These are phyloP conservation scores for Grapholita molesta DNA, from an alignment of 1,140 invertebrate species.

Conservation along the genomic window DNA sequence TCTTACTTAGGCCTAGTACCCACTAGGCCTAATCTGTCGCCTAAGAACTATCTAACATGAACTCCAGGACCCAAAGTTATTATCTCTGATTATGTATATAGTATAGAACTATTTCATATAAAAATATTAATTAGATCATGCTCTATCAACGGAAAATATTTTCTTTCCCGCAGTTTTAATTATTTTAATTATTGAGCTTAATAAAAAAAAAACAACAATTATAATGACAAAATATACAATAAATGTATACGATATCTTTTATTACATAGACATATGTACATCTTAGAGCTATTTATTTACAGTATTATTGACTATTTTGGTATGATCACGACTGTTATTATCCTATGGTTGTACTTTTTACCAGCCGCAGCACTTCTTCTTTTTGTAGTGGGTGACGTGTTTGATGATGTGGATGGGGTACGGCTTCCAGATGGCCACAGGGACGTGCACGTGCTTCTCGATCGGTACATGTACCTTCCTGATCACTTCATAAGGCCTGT, in stretches of 20 bases:
- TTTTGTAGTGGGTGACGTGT: constrained; percentile 70
- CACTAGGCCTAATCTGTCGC: too few relatives aligned
- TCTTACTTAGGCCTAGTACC: too few relatives aligned
- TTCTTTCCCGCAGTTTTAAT: too few relatives aligned
- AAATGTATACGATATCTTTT: constrained; percentile 41
- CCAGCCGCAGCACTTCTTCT: constrained; percentile 68
- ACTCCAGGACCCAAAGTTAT: too few relatives aligned
- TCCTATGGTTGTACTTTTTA: constrained; percentile 23
- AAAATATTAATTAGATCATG: too few relatives aligned
- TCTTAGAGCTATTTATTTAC: constrained; percentile 72
- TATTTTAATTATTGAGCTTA: too few relatives aligned
- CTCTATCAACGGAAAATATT: too few relatives aligned
- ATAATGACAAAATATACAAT: constrained; percentile 17
- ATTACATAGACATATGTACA: constrained; percentile 48
- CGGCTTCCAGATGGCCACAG: constrained; percentile 67
- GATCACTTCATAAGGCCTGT: constrained; percentile 68
- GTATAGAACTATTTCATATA: too few relatives aligned
- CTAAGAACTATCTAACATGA: too few relatives aligned
- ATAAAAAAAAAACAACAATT: too few relatives aligned
- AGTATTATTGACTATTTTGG: constrained; percentile 60
- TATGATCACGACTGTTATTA: constrained; percentile 49
- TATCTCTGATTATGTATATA: too few relatives aligned
- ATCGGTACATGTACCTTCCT: constrained; percentile 68
- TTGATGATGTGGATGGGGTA: constrained; percentile 70
- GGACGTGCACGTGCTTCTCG: constrained; percentile 67